phyloP scores from a whole-genome alignment of 2,113 vertebrate species.

The Dascyllus trimaculatus region DNA sequence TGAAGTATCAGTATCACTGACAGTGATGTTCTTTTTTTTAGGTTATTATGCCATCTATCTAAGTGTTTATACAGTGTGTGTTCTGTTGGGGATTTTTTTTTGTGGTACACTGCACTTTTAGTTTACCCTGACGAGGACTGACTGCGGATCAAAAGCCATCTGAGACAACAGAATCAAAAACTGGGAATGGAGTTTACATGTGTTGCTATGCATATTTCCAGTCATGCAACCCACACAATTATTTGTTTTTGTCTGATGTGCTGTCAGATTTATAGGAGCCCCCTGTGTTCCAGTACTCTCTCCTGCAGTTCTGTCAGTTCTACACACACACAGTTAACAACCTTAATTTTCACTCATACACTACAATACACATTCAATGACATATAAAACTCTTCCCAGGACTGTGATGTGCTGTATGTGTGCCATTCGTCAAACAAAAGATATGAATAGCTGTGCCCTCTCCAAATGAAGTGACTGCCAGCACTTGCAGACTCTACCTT shows the following conservation, averaged over 20 bases:
- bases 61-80: background rate
- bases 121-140: no score
- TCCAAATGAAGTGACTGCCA: slow-evolving; percentile 27
- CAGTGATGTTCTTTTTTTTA: background rate
- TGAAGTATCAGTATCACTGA: background rate
- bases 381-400: no score
- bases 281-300: no score
- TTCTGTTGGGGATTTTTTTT: no score
- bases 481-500: background rate
- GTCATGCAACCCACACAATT: no score
- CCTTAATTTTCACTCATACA: background rate
- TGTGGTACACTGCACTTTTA: no score
- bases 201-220: no score
- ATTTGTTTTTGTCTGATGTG: no score
- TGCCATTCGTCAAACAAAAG: slow-evolving; percentile 6
- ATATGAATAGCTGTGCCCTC: slow-evolving; percentile 12
- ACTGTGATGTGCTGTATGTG: no score
- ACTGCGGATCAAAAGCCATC: background rate
- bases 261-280: no score
- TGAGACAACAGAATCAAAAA: background rate
- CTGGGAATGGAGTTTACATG: background rate
- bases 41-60: background rate
- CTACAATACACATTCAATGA: background rate
- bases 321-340: background rate
- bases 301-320: background rate